Evolutionary conservation across 2,888 invertebrate genomes (phyloP).

Genomic region (Agrenia bidenticulata): DNA sequence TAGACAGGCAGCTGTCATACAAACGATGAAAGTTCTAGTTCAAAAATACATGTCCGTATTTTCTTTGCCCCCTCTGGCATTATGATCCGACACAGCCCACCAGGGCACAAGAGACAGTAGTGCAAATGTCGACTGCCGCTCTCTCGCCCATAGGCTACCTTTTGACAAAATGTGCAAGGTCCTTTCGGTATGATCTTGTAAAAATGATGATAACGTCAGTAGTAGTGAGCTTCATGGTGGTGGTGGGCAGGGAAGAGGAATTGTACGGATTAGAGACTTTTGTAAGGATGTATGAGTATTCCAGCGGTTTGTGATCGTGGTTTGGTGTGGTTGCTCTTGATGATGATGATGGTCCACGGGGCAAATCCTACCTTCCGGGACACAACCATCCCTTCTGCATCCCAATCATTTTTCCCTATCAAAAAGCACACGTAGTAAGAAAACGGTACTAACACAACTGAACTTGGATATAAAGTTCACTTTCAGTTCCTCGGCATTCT

Average conservation of each 20-base stretch:
- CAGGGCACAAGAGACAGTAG: too few relatives aligned
- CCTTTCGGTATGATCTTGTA: slow-evolving; percentile 3
- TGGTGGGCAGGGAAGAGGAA: slow-evolving; percentile 1
- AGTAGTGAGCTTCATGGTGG: neutral
- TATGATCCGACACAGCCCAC: too few relatives aligned
- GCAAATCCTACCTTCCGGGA: slow-evolving; percentile 51
- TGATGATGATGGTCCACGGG: slow-evolving; percentile 34
- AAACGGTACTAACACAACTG: too few relatives aligned
- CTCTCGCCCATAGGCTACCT: too few relatives aligned
- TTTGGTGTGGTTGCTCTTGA: neutral
- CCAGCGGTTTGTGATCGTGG: slow-evolving; percentile 2
- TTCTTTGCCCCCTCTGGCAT: too few relatives aligned
- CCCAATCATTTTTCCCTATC: slow-evolving; percentile 40
- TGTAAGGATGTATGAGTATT: slow-evolving; percentile 8
- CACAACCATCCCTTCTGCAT: slow-evolving; percentile 43
- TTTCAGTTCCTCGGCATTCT: too few relatives aligned
- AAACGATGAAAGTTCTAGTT: neutral
- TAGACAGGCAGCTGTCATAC: slow-evolving; percentile 4
- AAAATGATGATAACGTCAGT: neutral
- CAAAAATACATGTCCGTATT: too few relatives aligned
- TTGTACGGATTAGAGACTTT: slow-evolving; percentile 7
- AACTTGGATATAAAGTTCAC: too few relatives aligned
- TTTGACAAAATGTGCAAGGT: too few relatives aligned
- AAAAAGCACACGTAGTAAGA: neutral
- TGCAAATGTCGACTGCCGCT: too few relatives aligned